These are phyloP conservation scores for Lepilemur septentrionalis DNA, from an alignment of 2,797 vertebrate species.

Conservation along the genomic window DNA sequence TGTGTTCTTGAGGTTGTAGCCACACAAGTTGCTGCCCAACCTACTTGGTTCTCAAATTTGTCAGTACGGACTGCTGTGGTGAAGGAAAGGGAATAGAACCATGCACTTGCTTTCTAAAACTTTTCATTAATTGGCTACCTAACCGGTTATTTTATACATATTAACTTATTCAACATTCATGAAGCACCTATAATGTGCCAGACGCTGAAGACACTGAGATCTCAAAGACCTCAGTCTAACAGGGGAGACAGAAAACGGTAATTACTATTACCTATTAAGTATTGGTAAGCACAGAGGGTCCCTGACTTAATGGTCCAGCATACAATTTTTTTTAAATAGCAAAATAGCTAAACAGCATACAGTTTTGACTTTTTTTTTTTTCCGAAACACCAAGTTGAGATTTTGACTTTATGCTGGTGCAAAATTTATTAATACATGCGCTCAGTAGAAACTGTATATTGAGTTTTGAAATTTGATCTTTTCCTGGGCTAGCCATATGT, in stretches of 20 bases:
- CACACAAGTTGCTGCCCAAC: rapidly evolving
- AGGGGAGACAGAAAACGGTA: not conserved
- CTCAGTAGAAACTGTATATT: not conserved
- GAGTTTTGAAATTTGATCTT: not conserved
- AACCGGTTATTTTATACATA: not conserved
- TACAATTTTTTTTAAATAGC: not conserved
- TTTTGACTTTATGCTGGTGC: not conserved
- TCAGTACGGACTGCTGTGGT: not conserved
- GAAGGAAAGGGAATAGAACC: too few species aligned
- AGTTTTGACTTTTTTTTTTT: too few species aligned
- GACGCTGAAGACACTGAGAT: not conserved
- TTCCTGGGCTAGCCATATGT: not conserved
- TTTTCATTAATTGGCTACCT: not conserved
- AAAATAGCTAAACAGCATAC: too few species aligned
- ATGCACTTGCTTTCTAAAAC: not conserved
- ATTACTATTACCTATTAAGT: not conserved
- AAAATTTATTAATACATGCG: not conserved
- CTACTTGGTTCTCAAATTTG: not conserved
- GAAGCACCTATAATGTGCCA: not conserved
- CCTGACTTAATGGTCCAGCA: not conserved
- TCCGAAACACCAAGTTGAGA: too few species aligned
- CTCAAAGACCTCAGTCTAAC: not conserved
- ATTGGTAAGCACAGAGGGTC: not conserved
- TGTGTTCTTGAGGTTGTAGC: not conserved
- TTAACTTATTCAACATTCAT: not conserved